Evolutionary conservation across 1,140 invertebrate species (phyloP).

Genomic region (Macrocentrus cingulum): DNA sequence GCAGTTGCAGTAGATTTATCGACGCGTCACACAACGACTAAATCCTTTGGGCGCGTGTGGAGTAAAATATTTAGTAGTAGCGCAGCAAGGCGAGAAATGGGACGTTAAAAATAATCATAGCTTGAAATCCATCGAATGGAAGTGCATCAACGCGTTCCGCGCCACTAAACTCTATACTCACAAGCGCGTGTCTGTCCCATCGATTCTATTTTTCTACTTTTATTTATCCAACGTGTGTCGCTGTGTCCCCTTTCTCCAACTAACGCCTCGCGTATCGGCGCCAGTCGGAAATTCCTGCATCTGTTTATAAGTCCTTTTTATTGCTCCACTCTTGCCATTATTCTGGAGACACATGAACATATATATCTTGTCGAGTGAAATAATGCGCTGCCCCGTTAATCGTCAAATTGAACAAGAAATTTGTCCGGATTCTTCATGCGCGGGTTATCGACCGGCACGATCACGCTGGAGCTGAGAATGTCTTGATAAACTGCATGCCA

Average conservation of each 20-base stretch:
- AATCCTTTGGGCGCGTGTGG: background rate
- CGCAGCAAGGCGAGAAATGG: background rate
- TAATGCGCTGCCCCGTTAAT: constrained; percentile 15
- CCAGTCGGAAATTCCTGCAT: constrained; percentile 53
- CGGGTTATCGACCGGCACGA: constrained; percentile 21
- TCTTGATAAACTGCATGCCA: constrained; percentile 2
- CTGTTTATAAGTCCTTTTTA: constrained; percentile 42
- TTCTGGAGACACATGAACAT: too few relatives aligned
- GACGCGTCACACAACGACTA: too few relatives aligned
- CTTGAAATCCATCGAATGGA: constrained; percentile 26
- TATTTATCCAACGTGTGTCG: too few relatives aligned
- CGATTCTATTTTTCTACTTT: constrained; percentile 13
- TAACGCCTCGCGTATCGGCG: constrained; percentile 35
- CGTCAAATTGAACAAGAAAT: background rate
- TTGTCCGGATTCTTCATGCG: background rate
- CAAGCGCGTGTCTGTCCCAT: constrained; percentile 15
- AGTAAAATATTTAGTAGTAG: background rate
- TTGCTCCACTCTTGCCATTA: background rate
- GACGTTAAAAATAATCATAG: constrained; percentile 24
- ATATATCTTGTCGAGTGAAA: background rate
- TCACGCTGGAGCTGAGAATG: background rate
- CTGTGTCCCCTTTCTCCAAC: constrained; percentile 23
- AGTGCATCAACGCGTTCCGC: constrained; percentile 11
- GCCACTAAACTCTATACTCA: background rate
- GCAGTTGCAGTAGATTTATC: background rate